Percentiles rank a stretch among this genome's conserved stretches.
Conservation (phyloP, 2,888 invertebrate genomes). For the Salticus scenicus region DNA sequence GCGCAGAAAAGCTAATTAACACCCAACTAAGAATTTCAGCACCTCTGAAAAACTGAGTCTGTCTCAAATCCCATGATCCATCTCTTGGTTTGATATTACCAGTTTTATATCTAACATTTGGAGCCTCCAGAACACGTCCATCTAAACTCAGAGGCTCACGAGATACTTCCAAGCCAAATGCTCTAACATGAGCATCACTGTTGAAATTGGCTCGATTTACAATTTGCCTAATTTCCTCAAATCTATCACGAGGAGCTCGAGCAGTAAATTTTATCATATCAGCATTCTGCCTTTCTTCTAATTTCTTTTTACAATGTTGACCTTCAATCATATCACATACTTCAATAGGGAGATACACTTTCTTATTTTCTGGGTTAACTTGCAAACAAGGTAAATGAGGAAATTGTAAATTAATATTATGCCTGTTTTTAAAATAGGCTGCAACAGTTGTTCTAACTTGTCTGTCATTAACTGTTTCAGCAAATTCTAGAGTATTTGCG, state of each 20-base stretch:
- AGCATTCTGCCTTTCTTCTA: conserved; percentile 62
- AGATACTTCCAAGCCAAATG: conserved; percentile 66
- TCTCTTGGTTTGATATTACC: conserved; percentile 56
- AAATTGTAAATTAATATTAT: conserved; percentile 36
- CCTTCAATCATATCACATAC: conserved; percentile 67
- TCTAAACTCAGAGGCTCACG: conserved; percentile 56
- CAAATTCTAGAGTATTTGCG: conserved; percentile 48
- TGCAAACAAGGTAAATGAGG: conserved; percentile 69
- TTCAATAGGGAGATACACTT: conserved; percentile 67
- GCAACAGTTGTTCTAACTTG: conserved; percentile 28
- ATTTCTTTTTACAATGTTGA: conserved; percentile 65
- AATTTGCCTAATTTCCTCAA: conserved; percentile 42
- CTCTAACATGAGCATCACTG: conserved; percentile 33
- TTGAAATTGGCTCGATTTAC: conserved; percentile 24
- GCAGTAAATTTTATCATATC: conserved; percentile 69
- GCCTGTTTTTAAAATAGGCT: conserved; percentile 51
- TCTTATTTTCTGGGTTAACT: conserved; percentile 57
- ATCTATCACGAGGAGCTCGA: conserved; percentile 51
- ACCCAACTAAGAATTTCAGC: conserved; percentile 51
- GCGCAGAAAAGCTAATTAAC: conserved; percentile 46
- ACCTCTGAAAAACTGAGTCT: conserved; percentile 57
- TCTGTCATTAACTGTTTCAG: neutral
- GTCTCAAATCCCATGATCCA: conserved; percentile 69
- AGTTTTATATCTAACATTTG: conserved; percentile 60
- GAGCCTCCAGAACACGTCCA: conserved; percentile 68